Evolutionary conservation across 2,888 invertebrate genomes (phyloP), one percentile per base, ranked within the genome.

Genomic region (Globia sparganii): DNA sequence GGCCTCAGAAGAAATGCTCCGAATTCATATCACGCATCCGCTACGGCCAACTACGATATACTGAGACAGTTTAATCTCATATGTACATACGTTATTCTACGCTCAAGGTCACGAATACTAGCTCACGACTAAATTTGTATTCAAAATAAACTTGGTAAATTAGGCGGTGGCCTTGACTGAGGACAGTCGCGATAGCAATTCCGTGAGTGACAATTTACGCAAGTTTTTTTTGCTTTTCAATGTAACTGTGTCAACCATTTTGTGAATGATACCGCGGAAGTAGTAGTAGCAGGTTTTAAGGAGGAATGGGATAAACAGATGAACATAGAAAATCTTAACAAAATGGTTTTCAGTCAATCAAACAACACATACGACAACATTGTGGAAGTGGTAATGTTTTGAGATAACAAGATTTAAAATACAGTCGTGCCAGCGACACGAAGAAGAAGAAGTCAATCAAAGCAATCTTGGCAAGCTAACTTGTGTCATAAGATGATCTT

Each of bases 101-200:
- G 81, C 78, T 87, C 91, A 90, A 92, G 91, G 92, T 80, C 80
- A 84, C 80, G 85, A 80, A 90, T 89, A 91, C 91, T 91, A 91
- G 90, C 87, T 82, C 85, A 86, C 78, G 84, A 83, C 88, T 86
- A 89, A 91, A 91, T 91, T 91, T 86, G 90, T 90, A 83, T 85
- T 88, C 81, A 77, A 80, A 79, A 84, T 84, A 87, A 85, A 87
- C 86, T 83, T 82, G 67, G 69, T 66, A 76, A 86, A 68, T 78
- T 75, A 72, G 78, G 83, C 74, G 71, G 46, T 76, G 71, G 28
- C 86, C 86, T 85, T 78, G 77, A 66, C 43, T 64, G 49, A 18
- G 73, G 72, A 79, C 76, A 67, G 68, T 74, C 15, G 72, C 69
- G 71, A 85, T 81, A 77, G 6, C 43, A 56, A 53, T 53, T 81